These are phyloP conservation scores for Beris chalybata DNA, from an alignment of 2,888 invertebrate species.

Conservation along the genomic window DNA sequence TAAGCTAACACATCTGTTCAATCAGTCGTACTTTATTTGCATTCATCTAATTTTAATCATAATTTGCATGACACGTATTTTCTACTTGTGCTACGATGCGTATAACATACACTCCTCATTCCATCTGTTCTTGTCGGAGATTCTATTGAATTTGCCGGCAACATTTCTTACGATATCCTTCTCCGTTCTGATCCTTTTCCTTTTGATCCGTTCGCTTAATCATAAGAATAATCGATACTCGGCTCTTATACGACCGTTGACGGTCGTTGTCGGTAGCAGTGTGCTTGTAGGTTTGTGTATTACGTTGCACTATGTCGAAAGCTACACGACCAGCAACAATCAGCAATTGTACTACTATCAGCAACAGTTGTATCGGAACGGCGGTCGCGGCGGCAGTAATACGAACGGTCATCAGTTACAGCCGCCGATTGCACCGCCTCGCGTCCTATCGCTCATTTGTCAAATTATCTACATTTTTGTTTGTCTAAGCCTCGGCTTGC, in stretches of 20 bases:
- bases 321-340: constrained; percentile 53
- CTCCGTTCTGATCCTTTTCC: constrained; percentile 81
- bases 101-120: constrained; percentile 85
- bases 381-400: constrained; percentile 36
- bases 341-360: constrained; percentile 49
- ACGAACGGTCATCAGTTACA: constrained; percentile 42
- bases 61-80: constrained; percentile 79
- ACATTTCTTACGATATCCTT: constrained; percentile 89
- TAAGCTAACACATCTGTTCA: constrained; percentile 82
- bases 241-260: constrained; percentile 74
- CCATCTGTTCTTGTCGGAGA: constrained; percentile 76
- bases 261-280: constrained; percentile 76
- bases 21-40: constrained; percentile 84
- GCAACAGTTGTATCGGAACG: constrained; percentile 40
- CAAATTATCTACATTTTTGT: constrained; percentile 85
- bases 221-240: constrained; percentile 71
- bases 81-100: constrained; percentile 88
- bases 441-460: constrained; percentile 74
- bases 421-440: constrained; percentile 47
- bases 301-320: constrained; percentile 78
- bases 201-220: constrained; percentile 78
- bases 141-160: constrained; percentile 81
- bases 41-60: constrained; percentile 80
- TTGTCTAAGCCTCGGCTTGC: constrained; percentile 78
- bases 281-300: constrained; percentile 80